Base-by-base conservation (phyloP, 2,888 invertebrate species). In the Scrobipalpa costella region DNA sequence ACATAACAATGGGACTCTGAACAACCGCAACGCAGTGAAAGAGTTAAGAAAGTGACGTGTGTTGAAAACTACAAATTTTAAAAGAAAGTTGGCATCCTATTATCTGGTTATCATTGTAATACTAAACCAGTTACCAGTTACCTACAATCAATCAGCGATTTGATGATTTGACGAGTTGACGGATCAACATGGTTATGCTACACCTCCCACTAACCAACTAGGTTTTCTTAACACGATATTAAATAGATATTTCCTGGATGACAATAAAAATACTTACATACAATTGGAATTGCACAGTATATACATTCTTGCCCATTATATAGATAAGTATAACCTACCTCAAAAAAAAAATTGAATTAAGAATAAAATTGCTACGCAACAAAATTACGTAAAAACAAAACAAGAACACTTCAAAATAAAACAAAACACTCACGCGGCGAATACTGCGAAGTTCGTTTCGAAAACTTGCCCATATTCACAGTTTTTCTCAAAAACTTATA, bases 381-480 rank as follows among this genome's bases (percentile, higher is more conserved):
- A n/a, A 44, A 15, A 44, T 44, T 6, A 15, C 7, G 5, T 44
- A 44, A 9, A 40, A n/a, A 44, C 44, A 0, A 17, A 9, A 49
- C 11, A 19, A 49, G 7, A 21, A 9, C 15, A 38, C 1, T 7
- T 0, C 3, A 15, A 47, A 47, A 15, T 15, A 27, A 21, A 52
- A 52, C 15, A 52, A 27, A 8, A 52, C 13, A n/a, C 21, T 27
- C 52, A 55, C 15, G 15, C 33, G 76, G 73, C 8, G 73, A 74
- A 70, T 79, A 80, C 68, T 68, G 70, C 66, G 65, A 71, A 62
- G 21, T 69, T 17, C 66, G 64, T 59, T 62, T 67, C 33, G 68
- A 65, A 44, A 69, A 68, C 64, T 69, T 76, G 49, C 75, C 68
- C 33, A 74, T 70, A 64, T 70, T 72, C 49, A 75, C 61, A 65